A percentile compares a stretch with the other conserved stretches of the same genome.
phyloP scores from a whole-genome alignment of 2,113 vertebrate genomes.

The Eupsittula cactorum region DNA sequence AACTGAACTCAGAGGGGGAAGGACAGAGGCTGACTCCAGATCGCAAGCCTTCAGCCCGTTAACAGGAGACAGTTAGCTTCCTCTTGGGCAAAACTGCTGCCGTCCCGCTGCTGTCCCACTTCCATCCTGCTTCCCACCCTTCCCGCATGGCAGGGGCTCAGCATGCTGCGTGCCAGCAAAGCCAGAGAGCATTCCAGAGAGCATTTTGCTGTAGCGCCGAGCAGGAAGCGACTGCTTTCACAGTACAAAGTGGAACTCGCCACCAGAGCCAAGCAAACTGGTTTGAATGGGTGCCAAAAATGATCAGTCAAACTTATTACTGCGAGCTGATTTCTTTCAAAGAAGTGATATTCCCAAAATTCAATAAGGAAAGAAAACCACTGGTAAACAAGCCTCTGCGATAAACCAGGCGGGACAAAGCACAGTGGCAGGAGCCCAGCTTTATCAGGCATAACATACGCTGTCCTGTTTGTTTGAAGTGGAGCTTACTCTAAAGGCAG shows the following conservation, averaged over 20 bases:
- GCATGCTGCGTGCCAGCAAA: not conserved
- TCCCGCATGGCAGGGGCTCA: not conserved
- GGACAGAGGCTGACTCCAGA: not conserved
- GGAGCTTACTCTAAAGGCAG: not conserved
- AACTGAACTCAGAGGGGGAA: not conserved
- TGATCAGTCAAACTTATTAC: not conserved
- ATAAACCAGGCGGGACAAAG: not conserved
- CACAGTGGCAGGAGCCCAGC: not conserved
- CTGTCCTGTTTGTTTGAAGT: not conserved
- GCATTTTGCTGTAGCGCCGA: not conserved
- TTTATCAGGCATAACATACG: not conserved
- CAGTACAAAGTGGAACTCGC: fast-evolving
- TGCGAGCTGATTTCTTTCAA: not conserved
- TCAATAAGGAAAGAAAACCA: not conserved
- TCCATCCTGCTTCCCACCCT: not conserved
- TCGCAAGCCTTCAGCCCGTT: not conserved
- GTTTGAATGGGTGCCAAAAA: not conserved
- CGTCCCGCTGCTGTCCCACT: not conserved
- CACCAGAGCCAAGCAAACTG: not conserved
- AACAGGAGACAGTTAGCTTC: not conserved
- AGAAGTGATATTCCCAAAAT: not conserved
- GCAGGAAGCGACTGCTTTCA: not conserved
- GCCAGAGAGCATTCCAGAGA: not conserved
- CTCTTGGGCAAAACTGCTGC: not conserved
- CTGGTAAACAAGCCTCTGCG: not conserved